Evolutionary conservation across 1,140 invertebrate species (phyloP), one percentile per base, ranked within the genome.

Genomic region (Nephotettix cincticeps): DNA sequence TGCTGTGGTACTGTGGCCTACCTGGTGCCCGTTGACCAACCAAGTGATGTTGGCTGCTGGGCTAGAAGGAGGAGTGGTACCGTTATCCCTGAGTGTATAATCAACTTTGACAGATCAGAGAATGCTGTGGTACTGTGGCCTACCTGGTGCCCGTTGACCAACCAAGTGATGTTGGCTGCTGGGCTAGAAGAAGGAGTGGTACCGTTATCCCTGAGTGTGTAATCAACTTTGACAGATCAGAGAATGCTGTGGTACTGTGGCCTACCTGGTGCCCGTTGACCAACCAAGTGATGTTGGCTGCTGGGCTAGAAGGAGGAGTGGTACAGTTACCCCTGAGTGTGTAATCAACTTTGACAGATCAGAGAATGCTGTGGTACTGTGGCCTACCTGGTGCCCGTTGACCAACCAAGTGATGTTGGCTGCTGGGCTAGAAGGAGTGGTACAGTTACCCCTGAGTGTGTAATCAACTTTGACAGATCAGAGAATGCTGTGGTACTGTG

Each of bases 391-490:
- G 74, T 87, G 82, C 17, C 86, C 87, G 75, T 91, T 90, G 61
- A 91, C 81, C 73, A 85, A 88, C 88, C 89, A 91, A 0, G 88
- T 88, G 54, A 91, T 84, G 76, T 90, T 90, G 0, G 89, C 85
- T 9, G 88, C 84, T 13, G 89, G 89, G 77, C 87, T 36, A 14
- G 85, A 87, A 0, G 82, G 79, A 0, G 85, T 84, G 1, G 82
- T 81, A 71, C 87, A 88, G 75, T 86, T 92, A 25, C 86, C 89
- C 71, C 87, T 82, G 51, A 92, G 81, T 73, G 84, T 86, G 76
- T 92, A 90, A 4, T 90, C 90, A 21, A 88, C 84, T n/a, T n/a
- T n/a, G n/a, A n/a, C n/a, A n/a, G n/a, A n/a, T n/a, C n/a, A n/a
- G n/a, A n/a, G n/a, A n/a, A n/a, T n/a, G n/a, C n/a, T n/a, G n/a